Conservation (phyloP, 2,888 invertebrate genomes). For the Myathropa florea region DNA sequence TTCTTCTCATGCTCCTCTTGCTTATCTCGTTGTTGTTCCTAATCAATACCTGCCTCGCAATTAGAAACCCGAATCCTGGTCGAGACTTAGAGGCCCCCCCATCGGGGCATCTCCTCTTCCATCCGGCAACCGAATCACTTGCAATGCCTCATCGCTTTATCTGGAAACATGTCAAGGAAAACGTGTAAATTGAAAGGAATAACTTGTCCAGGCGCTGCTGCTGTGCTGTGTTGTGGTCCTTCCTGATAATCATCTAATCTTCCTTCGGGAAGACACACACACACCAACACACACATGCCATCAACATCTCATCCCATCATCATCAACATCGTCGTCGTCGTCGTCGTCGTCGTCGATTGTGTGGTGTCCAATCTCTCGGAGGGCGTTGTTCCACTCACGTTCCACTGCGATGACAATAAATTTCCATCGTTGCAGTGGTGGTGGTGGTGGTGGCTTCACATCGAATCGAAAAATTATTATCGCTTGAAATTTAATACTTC, state of each 20-base stretch:
- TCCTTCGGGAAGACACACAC: slow-evolving; percentile 20
- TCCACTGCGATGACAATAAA: slow-evolving; percentile 62
- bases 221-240: slow-evolving; percentile 49
- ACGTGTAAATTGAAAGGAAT: slow-evolving; percentile 64
- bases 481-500: slow-evolving; percentile 65
- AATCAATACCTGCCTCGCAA: slow-evolving; percentile 59
- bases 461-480: slow-evolving; percentile 8
- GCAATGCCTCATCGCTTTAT: slow-evolving; percentile 47
- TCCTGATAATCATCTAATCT: slow-evolving; percentile 46
- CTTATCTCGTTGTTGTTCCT: slow-evolving; percentile 38
- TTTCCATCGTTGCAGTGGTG: slow-evolving; percentile 11
- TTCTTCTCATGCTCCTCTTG: not conserved
- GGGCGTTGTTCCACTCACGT: slow-evolving; percentile 67
- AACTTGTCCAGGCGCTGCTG: slow-evolving; percentile 44
- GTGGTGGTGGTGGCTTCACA: not conserved
- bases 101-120: too few relatives aligned
- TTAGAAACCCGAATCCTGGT: slow-evolving; percentile 53
- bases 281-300: not conserved
- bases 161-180: slow-evolving; percentile 54
- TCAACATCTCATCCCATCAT: not conserved
- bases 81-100: slow-evolving; percentile 41
- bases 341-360: too few relatives aligned
- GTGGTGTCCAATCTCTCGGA: slow-evolving; percentile 50
- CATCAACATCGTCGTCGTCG: too few relatives aligned
- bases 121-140: slow-evolving; percentile 24